phyloP scores from a whole-genome alignment of 2,888 invertebrate genomes.

The Drosophila borealis region DNA sequence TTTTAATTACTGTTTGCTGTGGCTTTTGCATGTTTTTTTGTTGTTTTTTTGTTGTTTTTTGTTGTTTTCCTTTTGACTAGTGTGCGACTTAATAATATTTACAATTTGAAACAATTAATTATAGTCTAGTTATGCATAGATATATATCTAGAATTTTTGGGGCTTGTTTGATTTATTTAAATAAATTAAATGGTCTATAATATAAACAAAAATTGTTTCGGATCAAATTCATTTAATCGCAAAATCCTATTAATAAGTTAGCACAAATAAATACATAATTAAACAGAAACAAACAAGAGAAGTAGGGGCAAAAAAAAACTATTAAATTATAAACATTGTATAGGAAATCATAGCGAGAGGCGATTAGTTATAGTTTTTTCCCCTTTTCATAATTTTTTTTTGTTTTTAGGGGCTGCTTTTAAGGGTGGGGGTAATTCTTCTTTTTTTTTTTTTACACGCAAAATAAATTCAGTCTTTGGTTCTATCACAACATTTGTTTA shows the following conservation, averaged over 20 bases:
- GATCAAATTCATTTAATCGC: slow-evolving; percentile 50
- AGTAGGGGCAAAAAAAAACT: slow-evolving; percentile 28
- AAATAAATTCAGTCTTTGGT: slow-evolving; percentile 85
- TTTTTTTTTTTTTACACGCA: slow-evolving; percentile 72
- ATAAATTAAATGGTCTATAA: slow-evolving; percentile 53
- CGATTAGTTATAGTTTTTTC: slow-evolving; percentile 43
- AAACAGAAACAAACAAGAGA: slow-evolving; percentile 22
- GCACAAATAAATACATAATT: slow-evolving; percentile 65
- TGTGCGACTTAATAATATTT: slow-evolving; percentile 79
- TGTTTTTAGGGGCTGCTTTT: slow-evolving; percentile 14
- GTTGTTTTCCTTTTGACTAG: slow-evolving; percentile 64
- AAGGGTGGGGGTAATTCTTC: slow-evolving; percentile 25
- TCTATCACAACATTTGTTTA: slow-evolving; percentile 86
- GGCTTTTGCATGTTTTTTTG: slow-evolving; percentile 24
- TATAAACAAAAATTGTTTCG: slow-evolving; percentile 50
- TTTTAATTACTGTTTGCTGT: slow-evolving; percentile 66
- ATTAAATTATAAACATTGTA: slow-evolving; percentile 47
- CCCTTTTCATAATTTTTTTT: slow-evolving; percentile 43
- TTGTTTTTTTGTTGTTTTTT: neutral
- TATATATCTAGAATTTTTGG: slow-evolving; percentile 12
- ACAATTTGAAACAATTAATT: slow-evolving; percentile 76
- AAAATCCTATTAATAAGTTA: slow-evolving; percentile 50
- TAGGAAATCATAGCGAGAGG: slow-evolving; percentile 57
- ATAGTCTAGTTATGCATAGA: slow-evolving; percentile 43
- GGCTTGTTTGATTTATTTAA: slow-evolving; percentile 34